These are phyloP conservation scores for Sceliomorpha sp. DNA, from an alignment of 2,888 invertebrate species.

Conservation along the genomic window DNA sequence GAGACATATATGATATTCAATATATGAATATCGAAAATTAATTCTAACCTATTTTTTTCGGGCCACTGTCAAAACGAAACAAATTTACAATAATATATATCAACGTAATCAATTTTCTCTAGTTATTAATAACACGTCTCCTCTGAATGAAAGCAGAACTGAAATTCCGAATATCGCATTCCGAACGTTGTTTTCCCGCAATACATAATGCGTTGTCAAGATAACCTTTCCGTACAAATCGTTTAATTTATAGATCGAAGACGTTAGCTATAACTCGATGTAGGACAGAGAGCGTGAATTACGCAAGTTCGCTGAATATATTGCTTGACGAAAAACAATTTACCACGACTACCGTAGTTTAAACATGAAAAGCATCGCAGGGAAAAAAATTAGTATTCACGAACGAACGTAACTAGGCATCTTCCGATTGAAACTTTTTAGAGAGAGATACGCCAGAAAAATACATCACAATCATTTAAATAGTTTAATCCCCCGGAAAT, in stretches of 20 bases:
- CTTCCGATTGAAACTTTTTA: no score
- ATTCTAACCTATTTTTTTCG: no score
- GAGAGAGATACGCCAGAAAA: no score
- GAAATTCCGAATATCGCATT: constrained; percentile 44
- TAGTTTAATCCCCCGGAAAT: no score
- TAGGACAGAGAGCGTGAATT: constrained; percentile 47
- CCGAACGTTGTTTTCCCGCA: constrained; percentile 44
- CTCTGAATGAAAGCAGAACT: constrained; percentile 12
- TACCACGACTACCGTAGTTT: not conserved
- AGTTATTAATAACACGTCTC: no score
- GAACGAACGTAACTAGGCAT: no score
- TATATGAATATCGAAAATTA: no score
- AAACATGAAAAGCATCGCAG: not conserved
- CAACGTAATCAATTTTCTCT: no score
- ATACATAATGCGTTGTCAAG: constrained; percentile 35
- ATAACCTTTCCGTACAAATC: constrained; percentile 56
- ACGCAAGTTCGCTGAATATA: constrained; percentile 38
- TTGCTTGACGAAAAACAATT: constrained; percentile 5
- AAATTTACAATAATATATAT: no score
- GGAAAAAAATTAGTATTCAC: not conserved
- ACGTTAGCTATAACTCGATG: constrained; percentile 44
- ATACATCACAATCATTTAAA: no score
- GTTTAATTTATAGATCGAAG: constrained; percentile 57
- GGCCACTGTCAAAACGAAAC: no score
- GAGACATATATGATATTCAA: no score